Evolutionary conservation across 2,888 invertebrate species (phyloP).

Genomic region (Drosophila lutescens): DNA sequence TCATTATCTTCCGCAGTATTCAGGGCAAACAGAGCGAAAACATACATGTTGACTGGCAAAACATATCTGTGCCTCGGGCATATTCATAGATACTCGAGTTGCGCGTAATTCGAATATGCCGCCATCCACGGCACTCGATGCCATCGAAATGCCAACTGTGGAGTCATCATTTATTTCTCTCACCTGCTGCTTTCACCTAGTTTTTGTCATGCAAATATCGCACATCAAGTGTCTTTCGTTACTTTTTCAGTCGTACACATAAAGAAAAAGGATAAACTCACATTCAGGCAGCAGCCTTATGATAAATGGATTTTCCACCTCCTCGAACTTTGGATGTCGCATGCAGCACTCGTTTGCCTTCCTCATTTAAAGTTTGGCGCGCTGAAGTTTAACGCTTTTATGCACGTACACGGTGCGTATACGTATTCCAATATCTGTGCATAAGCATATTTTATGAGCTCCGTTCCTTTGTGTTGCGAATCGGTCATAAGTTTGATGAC

Average conservation of each 20-base stretch:
- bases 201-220: slow-evolving; percentile 55
- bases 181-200: slow-evolving; percentile 31
- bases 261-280: slow-evolving; percentile 2
- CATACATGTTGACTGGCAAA: slow-evolving; percentile 9
- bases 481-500: slow-evolving; percentile 20
- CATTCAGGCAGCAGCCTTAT: slow-evolving; percentile 40
- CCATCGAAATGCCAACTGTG: slow-evolving; percentile 34
- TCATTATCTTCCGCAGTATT: slow-evolving; percentile 4
- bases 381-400: slow-evolving; percentile 14
- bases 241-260: slow-evolving; percentile 22
- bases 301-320: slow-evolving; percentile 71
- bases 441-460: slow-evolving; percentile 16
- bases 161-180: slow-evolving; percentile 32
- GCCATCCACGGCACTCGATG: slow-evolving; percentile 9
- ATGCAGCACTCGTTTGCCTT: slow-evolving; percentile 18
- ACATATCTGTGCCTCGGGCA: background rate
- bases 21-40: background rate
- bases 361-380: slow-evolving; percentile 38
- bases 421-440: slow-evolving; percentile 14
- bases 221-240: slow-evolving; percentile 53
- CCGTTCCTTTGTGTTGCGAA: background rate
- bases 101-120: slow-evolving; percentile 28
- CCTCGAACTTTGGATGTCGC: slow-evolving; percentile 49
- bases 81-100: slow-evolving; percentile 9
- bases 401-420: background rate